Evolutionary conservation across 2,888 invertebrate genomes (phyloP).

Genomic region (Phyllotreta cruciferae): DNA sequence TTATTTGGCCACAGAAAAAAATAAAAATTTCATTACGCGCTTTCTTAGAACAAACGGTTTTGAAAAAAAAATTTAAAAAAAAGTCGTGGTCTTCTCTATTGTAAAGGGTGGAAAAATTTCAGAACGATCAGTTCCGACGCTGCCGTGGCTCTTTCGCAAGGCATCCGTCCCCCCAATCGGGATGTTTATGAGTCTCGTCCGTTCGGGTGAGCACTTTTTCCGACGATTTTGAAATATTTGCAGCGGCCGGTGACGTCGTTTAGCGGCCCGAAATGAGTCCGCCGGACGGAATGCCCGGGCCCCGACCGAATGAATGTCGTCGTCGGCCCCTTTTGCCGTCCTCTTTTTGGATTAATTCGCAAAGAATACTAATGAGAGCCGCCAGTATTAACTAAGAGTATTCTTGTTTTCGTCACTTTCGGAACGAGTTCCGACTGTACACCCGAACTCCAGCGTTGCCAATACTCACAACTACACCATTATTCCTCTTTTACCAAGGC

Average conservation of each 20-base stretch:
- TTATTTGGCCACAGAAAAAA: too few relatives aligned
- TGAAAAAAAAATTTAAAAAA: too few relatives aligned
- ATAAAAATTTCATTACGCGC: too few relatives aligned
- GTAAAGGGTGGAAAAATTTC: background rate
- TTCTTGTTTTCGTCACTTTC: conserved; percentile 57
- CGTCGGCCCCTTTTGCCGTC: conserved; percentile 57
- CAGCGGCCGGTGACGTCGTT: conserved; percentile 57
- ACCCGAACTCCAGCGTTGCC: conserved; percentile 26
- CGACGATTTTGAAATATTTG: conserved; percentile 60
- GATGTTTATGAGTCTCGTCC: conserved; percentile 58
- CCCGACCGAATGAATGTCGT: conserved; percentile 49
- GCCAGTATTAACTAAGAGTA: conserved; percentile 58
- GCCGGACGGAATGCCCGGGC: conserved; percentile 51
- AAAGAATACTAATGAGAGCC: conserved; percentile 60
- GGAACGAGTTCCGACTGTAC: conserved; percentile 37
- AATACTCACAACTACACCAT: too few relatives aligned
- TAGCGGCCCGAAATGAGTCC: conserved; percentile 58
- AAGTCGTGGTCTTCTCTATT: too few relatives aligned
- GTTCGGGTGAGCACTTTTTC: conserved; percentile 56
- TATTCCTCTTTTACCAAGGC: too few relatives aligned
- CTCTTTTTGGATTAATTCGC: conserved; percentile 61
- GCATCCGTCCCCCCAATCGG: conserved; percentile 39
- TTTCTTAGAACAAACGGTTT: too few relatives aligned
- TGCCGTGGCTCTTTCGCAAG: conserved; percentile 42
- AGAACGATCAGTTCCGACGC: conserved; percentile 38